Base-by-base conservation (phyloP, 2,797 vertebrate genomes). In the Merluccius polli region DNA sequence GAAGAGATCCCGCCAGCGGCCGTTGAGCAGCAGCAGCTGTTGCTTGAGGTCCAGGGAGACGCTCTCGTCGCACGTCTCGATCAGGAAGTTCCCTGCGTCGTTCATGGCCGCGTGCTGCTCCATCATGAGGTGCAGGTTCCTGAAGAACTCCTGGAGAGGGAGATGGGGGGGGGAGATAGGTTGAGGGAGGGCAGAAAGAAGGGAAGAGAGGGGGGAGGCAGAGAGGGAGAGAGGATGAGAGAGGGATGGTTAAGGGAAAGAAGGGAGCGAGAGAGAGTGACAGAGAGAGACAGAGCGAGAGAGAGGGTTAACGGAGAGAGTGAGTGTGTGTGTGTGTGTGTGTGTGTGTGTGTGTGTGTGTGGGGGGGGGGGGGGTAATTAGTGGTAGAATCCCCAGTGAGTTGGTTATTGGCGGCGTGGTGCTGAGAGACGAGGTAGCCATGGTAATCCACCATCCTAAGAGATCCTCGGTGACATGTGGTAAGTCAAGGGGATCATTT, bases 31-130 rank as follows among this genome's bases (percentile, higher is more conserved):
- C 0, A 99, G 91, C 11, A 99, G 90, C 75, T 99, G 98, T 84
- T 99, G 98, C 70, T 99, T 99, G 30, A 99, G 94, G 78, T 99
- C 97, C 18, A 95, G 95, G n/a, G 98, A 99, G 81, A 98, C 95
- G 0, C 93, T 93, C 81, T 99, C 97, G 74, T 99, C 96, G 71
- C 97, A 99, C 0, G 98, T 98, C 89, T 99, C 98, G 63, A 99
- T 99, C 1, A 99, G 95, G 82, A 99, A 99, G 90, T 98, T 99
- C 77, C 98, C 98, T 5, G 98, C 96, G 35, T 98, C 97, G 4
- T 99, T 99, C 97, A 99, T 98, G 78, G 95, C 91, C n/a, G 95
- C 90, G 65, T 99, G 98, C 81, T 97, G 96, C 79, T 98, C 96
- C 82, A 98, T 98, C 97, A 97, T 97, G 74, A 96, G 95, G 80